Evolutionary conservation across 1,140 invertebrate species (phyloP), one percentile per base, ranked within the genome.

Genomic region (Halictus rubicundus): DNA sequence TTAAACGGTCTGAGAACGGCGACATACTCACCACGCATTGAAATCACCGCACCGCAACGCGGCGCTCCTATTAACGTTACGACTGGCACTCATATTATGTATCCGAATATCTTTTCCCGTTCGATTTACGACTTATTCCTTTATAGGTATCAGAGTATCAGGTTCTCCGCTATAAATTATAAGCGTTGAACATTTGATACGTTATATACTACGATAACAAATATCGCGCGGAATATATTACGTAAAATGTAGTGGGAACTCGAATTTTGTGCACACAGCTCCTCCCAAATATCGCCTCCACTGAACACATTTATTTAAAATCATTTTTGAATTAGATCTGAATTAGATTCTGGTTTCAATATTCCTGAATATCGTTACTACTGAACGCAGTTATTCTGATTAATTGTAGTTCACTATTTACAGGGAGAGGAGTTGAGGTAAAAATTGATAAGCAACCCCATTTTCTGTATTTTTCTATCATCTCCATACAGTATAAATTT

Each of bases 31-130:
- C 54, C 54, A 57, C 54, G 54, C 54, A n/a, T 57, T 57, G 54
- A 57, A 57, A 57, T 57, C 54, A 57, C 54, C 54, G 49, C 16
- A 16, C 1, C 10, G 49, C 16, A 4, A 16, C 19, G 21, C 21
- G 21, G 54, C 54, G 54, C 54, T 57, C 54, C 54, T 57, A 57
- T 57, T 57, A 57, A 57, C 54, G 54, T 57, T 57, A 57, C 54
- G 54, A n/a, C 19, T n/a, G n/a, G 21, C 7, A 57, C 54, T 21
- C 54, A n/a, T n/a, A 57, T 57, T 57, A 57, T 57, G 21, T 57
- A 57, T n/a, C 21, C 19, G 54, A 52, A 57, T 54, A 21, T 57
- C 21, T 57, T n/a, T 57, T 8, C 54, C n/a, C 19, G n/a, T 57
- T n/a, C 54, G 21, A 23, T 57, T 57, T 57, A 57, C 54, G 54